Conservation (phyloP, 2,797 vertebrate species). For the Channa striata region DNA sequence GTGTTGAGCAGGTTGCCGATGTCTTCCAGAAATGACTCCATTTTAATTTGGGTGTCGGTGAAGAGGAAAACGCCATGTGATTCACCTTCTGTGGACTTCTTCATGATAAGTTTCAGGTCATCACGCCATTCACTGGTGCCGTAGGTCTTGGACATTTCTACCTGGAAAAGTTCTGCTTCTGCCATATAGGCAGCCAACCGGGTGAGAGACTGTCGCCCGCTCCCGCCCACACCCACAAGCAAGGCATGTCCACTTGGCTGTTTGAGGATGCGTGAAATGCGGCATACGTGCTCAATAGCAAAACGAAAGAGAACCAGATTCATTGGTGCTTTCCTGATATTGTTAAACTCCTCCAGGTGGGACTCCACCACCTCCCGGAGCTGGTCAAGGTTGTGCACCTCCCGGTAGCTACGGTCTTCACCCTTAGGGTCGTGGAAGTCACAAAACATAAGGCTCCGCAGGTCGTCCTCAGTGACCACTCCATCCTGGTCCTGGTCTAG, state of each 20-base stretch:
- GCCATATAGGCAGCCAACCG: slow-evolving; percentile 91
- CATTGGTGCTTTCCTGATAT: slow-evolving; percentile 91
- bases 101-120: slow-evolving; percentile 89
- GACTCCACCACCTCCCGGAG: slow-evolving; percentile 87
- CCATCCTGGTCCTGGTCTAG: slow-evolving; percentile 88
- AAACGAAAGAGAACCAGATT: slow-evolving; percentile 93
- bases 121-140: slow-evolving; percentile 88
- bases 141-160: slow-evolving; percentile 92
- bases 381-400: slow-evolving; percentile 82
- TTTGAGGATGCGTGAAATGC: slow-evolving; percentile 91
- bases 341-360: slow-evolving; percentile 92
- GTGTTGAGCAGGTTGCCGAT: slow-evolving; percentile 93
- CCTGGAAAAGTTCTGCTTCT: slow-evolving; percentile 88
- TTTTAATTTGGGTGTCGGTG: slow-evolving; percentile 93
- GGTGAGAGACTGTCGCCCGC: slow-evolving; percentile 92
- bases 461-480: slow-evolving; percentile 89
- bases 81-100: slow-evolving; percentile 87
- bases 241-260: slow-evolving; percentile 92
- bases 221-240: slow-evolving; percentile 92
- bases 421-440: slow-evolving; percentile 92
- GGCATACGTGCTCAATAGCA: slow-evolving; percentile 93
- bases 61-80: slow-evolving; percentile 92
- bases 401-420: slow-evolving; percentile 88
- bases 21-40: slow-evolving; percentile 93
- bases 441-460: slow-evolving; percentile 94